Evolutionary conservation across 1,140 invertebrate species (phyloP), one percentile per base, ranked within the genome.

Genomic region (Micrasema longulum): DNA sequence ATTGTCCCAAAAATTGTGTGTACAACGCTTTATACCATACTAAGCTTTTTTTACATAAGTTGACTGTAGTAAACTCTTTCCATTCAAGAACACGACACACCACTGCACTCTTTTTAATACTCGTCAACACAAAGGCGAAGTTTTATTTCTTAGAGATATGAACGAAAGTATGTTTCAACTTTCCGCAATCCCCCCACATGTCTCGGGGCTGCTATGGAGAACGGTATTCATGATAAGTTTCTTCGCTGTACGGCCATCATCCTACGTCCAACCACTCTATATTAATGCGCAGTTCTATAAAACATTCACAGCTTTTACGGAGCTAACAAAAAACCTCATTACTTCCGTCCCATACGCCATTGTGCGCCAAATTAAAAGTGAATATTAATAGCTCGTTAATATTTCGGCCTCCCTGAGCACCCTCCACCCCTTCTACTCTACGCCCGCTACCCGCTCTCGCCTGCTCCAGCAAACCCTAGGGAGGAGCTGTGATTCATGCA

Each of bases 301-400:
- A 48, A 48, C 18, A 48, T 48, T 48, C 47, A 48, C 2, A 20
- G 18, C 47, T 20, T 48, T 48, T 48, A 48, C 47, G 6, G 47
- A n/a, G 1, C 47, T 18, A 10, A 48, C 47, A 48, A 48, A 48
- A 48, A 48, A 22, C 3, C 47, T 48, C 47, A 48, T 48, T 48
- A 48, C 45, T 31, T 31, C 26, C 26, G 26, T 31, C 26, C 45
- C 16, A 18, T 20, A 48, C 47, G 2, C 1, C 18, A 48, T 48
- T 48, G 18, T 48, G 47, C 47, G 47, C 47, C 47, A 48, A 48
- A 48, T 48, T 48, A 48, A 22, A 48, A 48, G 18, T 22, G 47
- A 48, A 48, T 48, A 48, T 48, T 48, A 48, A 48, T 48, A 48
- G 47, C 6, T 48, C 47, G 47, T 48, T 48, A 48, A 48, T 48